Evolutionary conservation across 2,888 invertebrate genomes (phyloP), one percentile per base, ranked within the genome.

Genomic region (Plagodis pulveraria): DNA sequence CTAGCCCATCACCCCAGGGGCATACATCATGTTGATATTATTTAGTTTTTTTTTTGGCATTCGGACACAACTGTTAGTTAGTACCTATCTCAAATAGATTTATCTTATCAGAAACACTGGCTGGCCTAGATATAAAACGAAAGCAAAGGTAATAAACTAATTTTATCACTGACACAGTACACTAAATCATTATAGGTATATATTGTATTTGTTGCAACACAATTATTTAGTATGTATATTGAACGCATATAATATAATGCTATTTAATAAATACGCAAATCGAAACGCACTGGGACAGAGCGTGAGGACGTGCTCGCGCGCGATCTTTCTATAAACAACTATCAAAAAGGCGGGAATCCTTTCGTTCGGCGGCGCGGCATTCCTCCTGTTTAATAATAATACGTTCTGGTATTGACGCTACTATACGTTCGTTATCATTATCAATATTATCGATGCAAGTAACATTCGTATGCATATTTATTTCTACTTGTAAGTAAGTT

Each of bases 311-410:
- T 72, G 73, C 70, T 67, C 58, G 63, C 71, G 67, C 75, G 69
- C 70, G 67, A 62, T 60, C 52, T 58, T 59, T 73, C 78, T 69
- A 69, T 73, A 59, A 58, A 61, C 68, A 65, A 84, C 86, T 86
- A 79, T 78, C 78, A 76, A 78, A 81, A 80, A 70, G 80, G 82
- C 84, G 83, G 83, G 78, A 55, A 57, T 43, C 47, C 36, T 36
- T 36, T 36, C 6, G 36, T 9, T 36, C 7, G 9, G 9, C 9
- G 36, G 36, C 36, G 36, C 7, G 36, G 36, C 36, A 7, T 36
- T 36, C 36, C 5, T n/a, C n/a, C n/a, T n/a, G n/a, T n/a, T n/a
- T n/a, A n/a, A n/a, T n/a, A n/a, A 22, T 22, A 2, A 22, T 22
- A 22, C 4, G 22, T 22, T 22, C 4, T 22, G 22, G 22, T 22